Base-by-base conservation (phyloP, 2,888 invertebrate species). In the Alloscopus bannaensis region DNA sequence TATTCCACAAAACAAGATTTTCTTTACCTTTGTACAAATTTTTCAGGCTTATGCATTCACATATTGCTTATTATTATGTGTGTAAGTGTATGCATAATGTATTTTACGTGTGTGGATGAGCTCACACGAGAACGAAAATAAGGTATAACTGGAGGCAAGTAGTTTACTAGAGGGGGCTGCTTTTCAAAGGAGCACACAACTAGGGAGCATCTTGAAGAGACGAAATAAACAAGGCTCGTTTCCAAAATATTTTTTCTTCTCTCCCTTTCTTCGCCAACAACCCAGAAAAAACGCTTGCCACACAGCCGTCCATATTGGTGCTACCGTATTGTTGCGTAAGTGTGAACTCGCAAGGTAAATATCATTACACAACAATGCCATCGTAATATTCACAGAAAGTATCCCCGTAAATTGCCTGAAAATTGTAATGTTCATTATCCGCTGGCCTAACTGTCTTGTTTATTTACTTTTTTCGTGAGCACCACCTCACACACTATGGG, bases 1-100 rank as follows among this genome's bases (percentile, higher is more conserved):
- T 68, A 75, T 68, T 68, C 60, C 42, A 59, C 36, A 60, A 68
- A 75, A 75, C 75, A 68, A 75, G 75, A 75, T 75, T 75, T 75
- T 65, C 50, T 8, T 66, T 36, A 28, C 40, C 45, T 42, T 31
- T 68, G 13, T 60, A 66, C 66, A 66, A 66, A 50, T n/a, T n/a
- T n/a, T n/a, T n/a, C n/a, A n/a, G n/a, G n/a, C n/a, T n/a, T n/a
- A n/a, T n/a, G n/a, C n/a, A n/a, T n/a, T n/a, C n/a, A n/a, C n/a
- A n/a, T n/a, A n/a, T n/a, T n/a, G n/a, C n/a, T n/a, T n/a, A n/a
- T n/a, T n/a, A n/a, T n/a, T n/a, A n/a, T n/a, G n/a, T n/a, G n/a
- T n/a, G n/a, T n/a, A n/a, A n/a, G n/a, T n/a, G n/a, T n/a, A n/a
- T n/a, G n/a, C n/a, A n/a, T n/a, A n/a, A n/a, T n/a, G n/a, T n/a